Base-by-base conservation (phyloP, 2,797 vertebrate species). In the Menidia menidia region DNA sequence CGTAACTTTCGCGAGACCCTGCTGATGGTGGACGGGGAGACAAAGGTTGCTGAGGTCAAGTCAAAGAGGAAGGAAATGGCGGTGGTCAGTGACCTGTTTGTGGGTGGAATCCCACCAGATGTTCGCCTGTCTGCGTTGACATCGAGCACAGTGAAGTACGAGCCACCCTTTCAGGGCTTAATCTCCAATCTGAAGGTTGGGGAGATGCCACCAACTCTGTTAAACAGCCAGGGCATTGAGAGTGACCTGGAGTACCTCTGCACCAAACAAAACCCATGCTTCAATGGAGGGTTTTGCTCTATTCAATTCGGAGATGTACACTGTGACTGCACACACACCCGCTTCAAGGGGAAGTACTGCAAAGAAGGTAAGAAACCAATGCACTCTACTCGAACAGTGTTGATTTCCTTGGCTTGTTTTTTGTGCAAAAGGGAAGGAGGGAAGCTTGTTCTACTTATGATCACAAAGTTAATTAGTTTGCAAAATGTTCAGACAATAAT, bases 41-140 rank as follows among this genome's bases (percentile, higher is more conserved):
- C 95, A 10, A 94, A 95, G 66, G 94, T 94, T 44, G 95, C 94
- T 0, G 95, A 96, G 82, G 97, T 98, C 31, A 96, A 96, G 73
- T 98, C 97, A 52, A 97, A 97, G 83, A 90, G 97, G 66, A 95
- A 94, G 51, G 96, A 98, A 85, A 98, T 98, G 97, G 94, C 95
- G 0, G 96, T 98, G 81, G 96, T 95, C 82, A 98, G 97, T 6
- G 97, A 98, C 82, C 92, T 98, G 52, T 98, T 97, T n/a, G 96
- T 98, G 8, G 97, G 97, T 0, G 97, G 97, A 8, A 94, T 98
- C 64, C 97, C 97, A 0, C 96, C 97, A 0, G 97, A 98, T 6
- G 95, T 98, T 31, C 95, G 97, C 3, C 95, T 98, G 32, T 98
- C 97, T 0, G 96, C 96, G 0, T 86, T 98, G 47, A 98, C 97